Evolutionary conservation across 2,113 vertebrate genomes (phyloP).

Genomic region (Phocoena sinus): DNA sequence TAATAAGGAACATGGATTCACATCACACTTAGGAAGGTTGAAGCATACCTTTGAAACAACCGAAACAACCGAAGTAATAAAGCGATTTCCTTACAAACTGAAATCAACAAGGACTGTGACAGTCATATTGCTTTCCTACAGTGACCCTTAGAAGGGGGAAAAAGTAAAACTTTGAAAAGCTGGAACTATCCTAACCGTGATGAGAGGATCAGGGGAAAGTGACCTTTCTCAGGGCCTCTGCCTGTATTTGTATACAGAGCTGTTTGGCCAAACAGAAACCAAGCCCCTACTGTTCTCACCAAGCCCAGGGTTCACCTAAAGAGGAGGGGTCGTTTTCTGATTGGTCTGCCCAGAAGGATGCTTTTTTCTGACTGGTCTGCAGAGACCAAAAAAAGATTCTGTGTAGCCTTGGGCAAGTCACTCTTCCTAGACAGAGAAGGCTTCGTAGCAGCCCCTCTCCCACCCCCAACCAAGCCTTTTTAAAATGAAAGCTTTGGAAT

Average conservation of each 20-base stretch:
- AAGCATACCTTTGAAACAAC: not conserved
- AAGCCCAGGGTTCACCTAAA: not conserved
- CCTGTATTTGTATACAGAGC: rapidly evolving
- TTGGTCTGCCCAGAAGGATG: not conserved
- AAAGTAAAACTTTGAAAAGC: not conserved
- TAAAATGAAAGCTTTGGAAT: not conserved
- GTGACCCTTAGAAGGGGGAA: not conserved
- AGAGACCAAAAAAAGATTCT: not conserved
- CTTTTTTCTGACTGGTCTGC: not conserved
- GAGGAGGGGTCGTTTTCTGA: not conserved
- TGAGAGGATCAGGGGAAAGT: not conserved
- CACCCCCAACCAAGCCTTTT: not conserved
- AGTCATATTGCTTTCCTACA: not conserved
- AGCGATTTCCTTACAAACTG: not conserved
- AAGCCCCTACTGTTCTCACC: not conserved
- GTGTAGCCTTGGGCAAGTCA: not conserved
- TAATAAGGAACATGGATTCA: not conserved
- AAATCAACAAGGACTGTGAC: not conserved
- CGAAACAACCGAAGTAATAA: not conserved
- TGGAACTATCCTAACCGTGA: not conserved
- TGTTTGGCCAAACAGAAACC: not conserved
- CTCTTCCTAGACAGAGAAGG: not conserved
- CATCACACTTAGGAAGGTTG: not conserved
- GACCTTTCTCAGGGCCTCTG: not conserved
- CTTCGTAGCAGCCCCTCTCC: not conserved